Base-by-base conservation (phyloP, 2,113 vertebrate species). In the Leptodactylus fuscus region DNA sequence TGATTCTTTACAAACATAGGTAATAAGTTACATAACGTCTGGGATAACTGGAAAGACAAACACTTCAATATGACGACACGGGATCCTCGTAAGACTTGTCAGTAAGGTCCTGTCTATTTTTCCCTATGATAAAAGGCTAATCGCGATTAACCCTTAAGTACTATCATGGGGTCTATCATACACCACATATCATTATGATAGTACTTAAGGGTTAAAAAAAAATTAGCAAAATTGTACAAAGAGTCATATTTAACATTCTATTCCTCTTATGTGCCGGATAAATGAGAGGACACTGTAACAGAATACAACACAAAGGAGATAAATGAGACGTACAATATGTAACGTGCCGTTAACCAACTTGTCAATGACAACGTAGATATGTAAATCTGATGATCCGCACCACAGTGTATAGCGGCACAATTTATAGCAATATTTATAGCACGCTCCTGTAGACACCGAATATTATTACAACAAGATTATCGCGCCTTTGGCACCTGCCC, bases 401-500 rank as follows among this genome's bases (percentile, higher is more conserved):
- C 24, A 18, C 16, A 34, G 20, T 29, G 48, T 18, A 10, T 16
- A 20, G 73, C 10, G 38, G 29, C 44, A 48, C 24, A 75, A 38
- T 46, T 48, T 48, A 46, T 49, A 75, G 73, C 73, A 29, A 22
- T 51, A 76, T 27, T 76, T 49, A 76, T 49, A 51, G 44, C 15
- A 76, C 2, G 83, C 44, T 51, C 78, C 22, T 92, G 89, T 83
- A 85, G 91, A 89, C 84, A 88, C 88, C 82, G 51, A 85, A 89
- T 89, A 91, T 20, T 6, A 83, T 88, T 90, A 87, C 87, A 51
- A 27, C 80, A 65, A 87, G 87, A 90, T 89, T 89, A 88, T 67
- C 65, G 51, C 88, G 91, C 89, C 62, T 46, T 89, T 89, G 90
- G 91, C 85, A 8, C 44, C 9, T 1, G 55, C 90, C 93, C 91